phyloP scores from a whole-genome alignment of 2,113 vertebrate genomes.

The Talpa occidentalis region DNA sequence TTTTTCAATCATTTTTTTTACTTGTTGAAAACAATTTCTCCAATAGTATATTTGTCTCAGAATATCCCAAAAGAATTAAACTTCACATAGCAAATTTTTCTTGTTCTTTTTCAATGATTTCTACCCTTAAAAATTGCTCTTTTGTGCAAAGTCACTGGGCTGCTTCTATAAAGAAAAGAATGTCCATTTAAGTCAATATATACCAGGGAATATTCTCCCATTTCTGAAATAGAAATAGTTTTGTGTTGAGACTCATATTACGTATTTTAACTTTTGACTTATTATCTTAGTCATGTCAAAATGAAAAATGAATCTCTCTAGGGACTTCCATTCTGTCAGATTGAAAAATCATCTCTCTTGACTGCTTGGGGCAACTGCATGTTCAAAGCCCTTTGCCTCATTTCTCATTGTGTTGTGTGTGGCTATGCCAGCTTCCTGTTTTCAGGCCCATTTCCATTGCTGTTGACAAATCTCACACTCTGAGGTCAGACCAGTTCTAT shows the following conservation, averaged over 20 bases:
- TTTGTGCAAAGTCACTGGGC: neutral
- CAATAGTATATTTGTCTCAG: neutral
- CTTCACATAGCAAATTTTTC: neutral
- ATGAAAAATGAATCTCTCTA: slow-evolving; percentile 79
- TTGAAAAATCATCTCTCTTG: slow-evolving; percentile 78
- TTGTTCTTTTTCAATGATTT: neutral
- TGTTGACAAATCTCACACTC: slow-evolving; percentile 62
- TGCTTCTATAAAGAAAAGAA: slow-evolving; percentile 19
- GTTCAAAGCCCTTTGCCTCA: slow-evolving; percentile 73
- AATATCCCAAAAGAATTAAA: neutral
- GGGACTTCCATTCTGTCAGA: slow-evolving; percentile 78
- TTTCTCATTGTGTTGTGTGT: slow-evolving; percentile 61
- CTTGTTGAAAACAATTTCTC: neutral
- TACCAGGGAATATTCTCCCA: neutral
- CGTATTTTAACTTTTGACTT: slow-evolving; percentile 75
- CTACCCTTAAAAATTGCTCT: neutral
- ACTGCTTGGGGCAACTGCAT: slow-evolving; percentile 77
- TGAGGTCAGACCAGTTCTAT: slow-evolving; percentile 23
- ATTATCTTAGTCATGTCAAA: slow-evolving; percentile 75
- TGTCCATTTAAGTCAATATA: neutral
- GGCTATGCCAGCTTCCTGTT: neutral
- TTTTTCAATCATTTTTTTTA: neutral
- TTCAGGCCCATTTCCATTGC: slow-evolving; percentile 60
- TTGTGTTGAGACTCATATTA: slow-evolving; percentile 54
- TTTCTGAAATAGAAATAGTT: slow-evolving; percentile 65